Conservation (phyloP, 2,888 invertebrate species). For the Polydrusus pterygomalis region DNA sequence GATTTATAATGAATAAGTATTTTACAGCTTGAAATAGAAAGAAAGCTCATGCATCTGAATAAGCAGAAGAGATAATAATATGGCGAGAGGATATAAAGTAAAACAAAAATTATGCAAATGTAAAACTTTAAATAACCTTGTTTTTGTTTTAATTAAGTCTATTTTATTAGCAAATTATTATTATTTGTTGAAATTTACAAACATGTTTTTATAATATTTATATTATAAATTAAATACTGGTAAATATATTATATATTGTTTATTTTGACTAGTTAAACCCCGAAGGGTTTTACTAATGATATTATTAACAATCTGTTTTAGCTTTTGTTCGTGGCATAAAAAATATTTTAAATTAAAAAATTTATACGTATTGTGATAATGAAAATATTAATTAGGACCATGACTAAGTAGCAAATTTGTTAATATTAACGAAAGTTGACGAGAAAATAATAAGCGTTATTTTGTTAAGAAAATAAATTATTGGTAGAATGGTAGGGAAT, state of each 20-base stretch:
- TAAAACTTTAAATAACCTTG: neutral
- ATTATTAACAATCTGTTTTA: neutral
- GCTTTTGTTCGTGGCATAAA: neutral
- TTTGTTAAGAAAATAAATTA: too few species aligned
- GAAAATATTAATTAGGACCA: too few species aligned
- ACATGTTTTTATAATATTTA: neutral
- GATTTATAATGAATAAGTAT: conserved; percentile 59
- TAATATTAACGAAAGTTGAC: neutral
- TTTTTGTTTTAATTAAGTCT: conserved; percentile 4
- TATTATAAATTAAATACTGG: neutral
- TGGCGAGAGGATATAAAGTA: conserved; percentile 32
- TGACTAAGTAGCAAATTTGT: neutral
- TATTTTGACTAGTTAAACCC: neutral
- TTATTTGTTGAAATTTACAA: conserved; percentile 1
- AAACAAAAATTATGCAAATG: conserved; percentile 22
- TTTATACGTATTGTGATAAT: neutral
- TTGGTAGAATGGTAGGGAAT: too few species aligned
- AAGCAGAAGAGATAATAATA: conserved; percentile 56
- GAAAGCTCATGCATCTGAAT: conserved; percentile 58
- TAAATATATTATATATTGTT: conserved; percentile 1
- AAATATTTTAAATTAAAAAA: neutral
- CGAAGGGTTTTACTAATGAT: neutral
- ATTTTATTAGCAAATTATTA: conserved; percentile 1
- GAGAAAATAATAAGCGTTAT: too few species aligned
- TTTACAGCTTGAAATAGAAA: conserved; percentile 54